These are phyloP conservation scores for Drosophila nebulosa DNA, from an alignment of 1,140 invertebrate species.

Conservation along the genomic window DNA sequence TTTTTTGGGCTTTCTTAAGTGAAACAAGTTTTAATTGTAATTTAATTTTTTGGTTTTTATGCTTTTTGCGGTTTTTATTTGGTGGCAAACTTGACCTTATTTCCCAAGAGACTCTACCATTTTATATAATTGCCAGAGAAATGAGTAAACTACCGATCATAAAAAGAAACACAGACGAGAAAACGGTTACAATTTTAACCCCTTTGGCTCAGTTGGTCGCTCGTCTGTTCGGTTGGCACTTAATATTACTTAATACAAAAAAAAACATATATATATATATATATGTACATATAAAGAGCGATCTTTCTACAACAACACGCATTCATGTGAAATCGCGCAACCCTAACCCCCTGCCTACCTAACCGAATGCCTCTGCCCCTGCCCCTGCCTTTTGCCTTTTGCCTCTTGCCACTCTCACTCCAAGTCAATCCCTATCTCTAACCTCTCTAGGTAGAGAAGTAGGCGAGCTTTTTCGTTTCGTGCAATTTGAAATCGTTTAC, in stretches of 20 bases:
- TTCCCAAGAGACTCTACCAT: slow-evolving; percentile 45
- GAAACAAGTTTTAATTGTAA: slow-evolving; percentile 28
- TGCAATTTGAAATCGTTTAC: slow-evolving; percentile 54
- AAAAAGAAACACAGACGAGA: slow-evolving; percentile 25
- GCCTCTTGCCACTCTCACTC: not conserved
- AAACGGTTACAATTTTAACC: slow-evolving; percentile 57
- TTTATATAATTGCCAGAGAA: slow-evolving; percentile 67
- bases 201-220: slow-evolving; percentile 7
- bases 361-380: no score
- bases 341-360: not conserved
- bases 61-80: slow-evolving; percentile 47
- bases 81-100: slow-evolving; percentile 69
- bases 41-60: slow-evolving; percentile 5
- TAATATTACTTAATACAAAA: slow-evolving; percentile 45
- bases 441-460: not conserved
- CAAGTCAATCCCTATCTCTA: not conserved
- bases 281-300: not conserved
- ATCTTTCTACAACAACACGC: slow-evolving; percentile 17
- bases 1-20: not conserved
- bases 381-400: no score
- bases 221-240: slow-evolving; percentile 38
- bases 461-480: slow-evolving; percentile 30
- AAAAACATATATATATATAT: no score
- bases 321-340: slow-evolving; percentile 45
- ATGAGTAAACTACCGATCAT: slow-evolving; percentile 47